Evolutionary conservation across 2,797 vertebrate genomes (phyloP).

Genomic region (Spinibarbus caldwelli): DNA sequence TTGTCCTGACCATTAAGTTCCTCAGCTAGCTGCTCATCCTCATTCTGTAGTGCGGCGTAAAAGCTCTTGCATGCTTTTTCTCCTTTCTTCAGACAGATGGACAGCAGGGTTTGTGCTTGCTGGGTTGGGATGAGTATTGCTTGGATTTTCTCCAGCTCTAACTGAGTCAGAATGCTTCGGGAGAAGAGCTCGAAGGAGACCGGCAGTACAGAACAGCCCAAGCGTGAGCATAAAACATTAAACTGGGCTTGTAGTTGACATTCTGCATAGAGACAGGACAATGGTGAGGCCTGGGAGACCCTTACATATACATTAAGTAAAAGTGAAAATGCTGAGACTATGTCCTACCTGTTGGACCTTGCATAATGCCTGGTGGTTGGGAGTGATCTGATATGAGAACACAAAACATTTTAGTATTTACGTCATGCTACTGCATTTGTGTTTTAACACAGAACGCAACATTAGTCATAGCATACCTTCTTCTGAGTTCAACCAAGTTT

Average conservation of each 20-base stretch:
- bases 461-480: conserved; percentile 40
- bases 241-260: conserved; percentile 56
- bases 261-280: conserved; percentile 51
- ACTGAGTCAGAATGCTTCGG: conserved; percentile 60
- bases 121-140: conserved; percentile 56
- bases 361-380: conserved; percentile 39
- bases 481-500: conserved; percentile 56
- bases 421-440: background rate
- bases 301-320: background rate
- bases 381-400: conserved; percentile 9
- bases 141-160: conserved; percentile 66
- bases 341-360: conserved; percentile 65
- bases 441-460: background rate
- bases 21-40: conserved; percentile 62
- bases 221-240: conserved; percentile 58
- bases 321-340: background rate
- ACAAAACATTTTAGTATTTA: conserved; percentile 1
- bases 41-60: conserved; percentile 58
- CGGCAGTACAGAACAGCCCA: conserved; percentile 62
- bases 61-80: conserved; percentile 65
- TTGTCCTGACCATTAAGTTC: conserved; percentile 58
- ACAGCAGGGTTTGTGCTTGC: conserved; percentile 61
- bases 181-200: conserved; percentile 66
- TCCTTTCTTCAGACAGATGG: conserved; percentile 66
- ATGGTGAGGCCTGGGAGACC: background rate